phyloP scores from a whole-genome alignment of 2,888 invertebrate species.

The Lagria hirta region DNA sequence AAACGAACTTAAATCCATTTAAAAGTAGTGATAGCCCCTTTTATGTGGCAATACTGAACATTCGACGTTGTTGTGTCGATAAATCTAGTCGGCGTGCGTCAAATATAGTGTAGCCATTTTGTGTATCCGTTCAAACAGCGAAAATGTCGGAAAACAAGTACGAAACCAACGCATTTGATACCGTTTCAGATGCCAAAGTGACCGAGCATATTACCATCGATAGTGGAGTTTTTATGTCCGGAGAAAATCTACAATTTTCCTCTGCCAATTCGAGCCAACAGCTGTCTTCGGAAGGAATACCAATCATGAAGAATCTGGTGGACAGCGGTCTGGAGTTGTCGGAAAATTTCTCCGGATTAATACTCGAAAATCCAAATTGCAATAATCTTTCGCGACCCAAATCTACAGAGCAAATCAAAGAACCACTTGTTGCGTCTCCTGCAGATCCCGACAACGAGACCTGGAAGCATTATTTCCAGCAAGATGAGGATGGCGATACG shows the following conservation, averaged over 20 bases:
- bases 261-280: slow-evolving; percentile 46
- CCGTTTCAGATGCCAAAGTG: slow-evolving; percentile 45
- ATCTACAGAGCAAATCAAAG: too few species aligned
- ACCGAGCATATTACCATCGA: slow-evolving; percentile 41
- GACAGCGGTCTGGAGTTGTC: slow-evolving; percentile 70
- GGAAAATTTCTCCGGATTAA: slow-evolving; percentile 64
- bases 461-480: slow-evolving; percentile 71
- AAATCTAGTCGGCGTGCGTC: slow-evolving; percentile 16
- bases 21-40: slow-evolving; percentile 9
- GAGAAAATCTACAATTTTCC: slow-evolving; percentile 45
- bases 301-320: slow-evolving; percentile 53
- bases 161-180: slow-evolving; percentile 21
- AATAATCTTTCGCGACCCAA: slow-evolving; percentile 48
- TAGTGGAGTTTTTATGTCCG: slow-evolving; percentile 51
- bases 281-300: slow-evolving; percentile 19
- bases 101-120: slow-evolving; percentile 31
- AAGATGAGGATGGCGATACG: slow-evolving; percentile 87
- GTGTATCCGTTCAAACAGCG: too few species aligned
- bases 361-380: slow-evolving; percentile 52
- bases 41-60: too few species aligned
- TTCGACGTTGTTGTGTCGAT: too few species aligned
- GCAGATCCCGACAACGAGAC: slow-evolving; percentile 41
- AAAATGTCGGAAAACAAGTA: slow-evolving; percentile 27
- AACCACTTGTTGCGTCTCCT: slow-evolving; percentile 32
- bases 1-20: slow-evolving; percentile 3